Conservation (phyloP, 2,888 invertebrate species). For the Ptychoptera contaminata region DNA sequence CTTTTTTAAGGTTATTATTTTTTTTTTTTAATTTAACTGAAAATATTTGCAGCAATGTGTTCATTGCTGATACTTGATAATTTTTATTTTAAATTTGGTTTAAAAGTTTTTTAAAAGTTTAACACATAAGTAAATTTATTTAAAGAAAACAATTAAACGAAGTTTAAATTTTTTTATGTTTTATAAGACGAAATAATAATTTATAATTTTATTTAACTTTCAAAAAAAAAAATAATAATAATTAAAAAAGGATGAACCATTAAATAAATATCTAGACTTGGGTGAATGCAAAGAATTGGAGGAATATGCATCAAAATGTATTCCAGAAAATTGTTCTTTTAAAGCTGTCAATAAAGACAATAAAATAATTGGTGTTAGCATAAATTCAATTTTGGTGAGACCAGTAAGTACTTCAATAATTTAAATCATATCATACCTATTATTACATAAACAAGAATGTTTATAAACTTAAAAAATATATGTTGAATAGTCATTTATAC, state of each 20-base stretch:
- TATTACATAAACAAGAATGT: too few relatives aligned
- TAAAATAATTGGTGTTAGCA: slow-evolving; percentile 36
- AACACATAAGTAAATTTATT: too few relatives aligned
- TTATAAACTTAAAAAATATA: too few relatives aligned
- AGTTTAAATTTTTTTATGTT: too few relatives aligned
- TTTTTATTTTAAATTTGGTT: too few relatives aligned
- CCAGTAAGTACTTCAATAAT: slow-evolving; percentile 19
- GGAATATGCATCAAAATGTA: slow-evolving; percentile 34
- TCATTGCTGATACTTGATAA: too few relatives aligned
- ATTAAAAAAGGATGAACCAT: slow-evolving; percentile 26
- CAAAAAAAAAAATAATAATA: background rate
- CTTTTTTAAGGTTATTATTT: slow-evolving; percentile 34
- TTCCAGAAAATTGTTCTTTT: slow-evolving; percentile 37
- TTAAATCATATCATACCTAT: too few relatives aligned
- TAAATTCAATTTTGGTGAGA: slow-evolving; percentile 33
- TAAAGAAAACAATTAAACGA: too few relatives aligned
- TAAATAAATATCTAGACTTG: slow-evolving; percentile 26
- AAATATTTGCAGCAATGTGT: too few relatives aligned
- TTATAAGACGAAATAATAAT: too few relatives aligned
- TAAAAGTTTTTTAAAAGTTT: too few relatives aligned
- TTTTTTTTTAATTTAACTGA: background rate
- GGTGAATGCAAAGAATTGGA: slow-evolving; percentile 35
- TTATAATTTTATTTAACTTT: background rate
- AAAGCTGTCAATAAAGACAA: slow-evolving; percentile 37
- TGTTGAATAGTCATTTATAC: too few relatives aligned